These are phyloP conservation scores for Lycia hirtaria DNA, from an alignment of 2,888 invertebrate species.

Conservation along the genomic window DNA sequence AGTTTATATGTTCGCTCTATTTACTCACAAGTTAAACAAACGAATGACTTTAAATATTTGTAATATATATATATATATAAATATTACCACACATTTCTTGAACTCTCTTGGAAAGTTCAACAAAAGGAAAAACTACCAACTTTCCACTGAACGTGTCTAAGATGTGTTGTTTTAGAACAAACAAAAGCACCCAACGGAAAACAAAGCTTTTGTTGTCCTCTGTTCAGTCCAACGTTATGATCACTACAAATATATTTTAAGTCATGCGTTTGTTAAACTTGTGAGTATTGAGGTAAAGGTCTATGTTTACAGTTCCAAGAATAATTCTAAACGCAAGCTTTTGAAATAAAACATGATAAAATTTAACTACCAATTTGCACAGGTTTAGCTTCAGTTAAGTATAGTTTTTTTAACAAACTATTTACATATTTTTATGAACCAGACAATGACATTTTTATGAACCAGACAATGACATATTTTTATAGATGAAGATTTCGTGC, in stretches of 20 bases:
- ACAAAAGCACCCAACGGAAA: not conserved
- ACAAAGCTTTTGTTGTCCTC: constrained; percentile 1
- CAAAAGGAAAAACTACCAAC: not conserved
- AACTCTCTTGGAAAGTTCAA: not conserved
- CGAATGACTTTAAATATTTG: too few species aligned
- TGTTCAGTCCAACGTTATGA: not conserved
- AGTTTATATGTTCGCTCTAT: too few species aligned
- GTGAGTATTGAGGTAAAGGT: not conserved
- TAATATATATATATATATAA: too few species aligned
- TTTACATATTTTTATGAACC: too few species aligned
- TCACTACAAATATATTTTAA: not conserved
- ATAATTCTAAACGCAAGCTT: not conserved
- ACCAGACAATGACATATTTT: too few species aligned
- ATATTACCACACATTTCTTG: not conserved
- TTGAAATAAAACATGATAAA: not conserved
- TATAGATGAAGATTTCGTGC: too few species aligned
- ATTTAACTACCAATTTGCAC: not conserved
- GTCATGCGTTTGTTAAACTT: not conserved
- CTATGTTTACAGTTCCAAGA: not conserved
- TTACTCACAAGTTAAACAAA: too few species aligned
- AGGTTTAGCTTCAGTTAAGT: too few species aligned
- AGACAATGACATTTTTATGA: too few species aligned
- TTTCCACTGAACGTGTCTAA: not conserved
- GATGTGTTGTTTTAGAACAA: constrained; percentile 8
- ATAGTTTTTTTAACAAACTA: too few species aligned